Percentiles rank a stretch among this genome's conserved stretches.
These are phyloP conservation scores for Anoura caudifer DNA, from an alignment of 2,113 vertebrate species.

Conservation along the genomic window DNA sequence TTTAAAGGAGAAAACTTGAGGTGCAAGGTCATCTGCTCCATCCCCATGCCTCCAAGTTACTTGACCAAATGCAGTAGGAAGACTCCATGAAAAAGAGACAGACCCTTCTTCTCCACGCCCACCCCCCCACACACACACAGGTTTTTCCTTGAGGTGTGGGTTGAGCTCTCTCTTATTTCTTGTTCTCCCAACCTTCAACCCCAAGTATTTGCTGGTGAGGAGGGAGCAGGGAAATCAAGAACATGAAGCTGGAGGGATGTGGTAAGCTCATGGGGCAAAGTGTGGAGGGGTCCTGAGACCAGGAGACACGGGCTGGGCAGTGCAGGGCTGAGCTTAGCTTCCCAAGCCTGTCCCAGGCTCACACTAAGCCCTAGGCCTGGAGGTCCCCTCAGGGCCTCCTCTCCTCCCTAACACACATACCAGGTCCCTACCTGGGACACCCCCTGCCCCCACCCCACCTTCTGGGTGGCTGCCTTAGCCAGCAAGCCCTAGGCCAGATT, in stretches of 20 bases:
- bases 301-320: not conserved
- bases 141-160: not conserved
- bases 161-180: not conserved
- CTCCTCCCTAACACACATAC: not conserved
- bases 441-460: not conserved
- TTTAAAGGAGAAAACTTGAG: not conserved
- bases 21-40: not conserved
- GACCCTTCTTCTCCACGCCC: not conserved
- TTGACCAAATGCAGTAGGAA: not conserved
- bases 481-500: not conserved
- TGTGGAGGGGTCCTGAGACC: not conserved
- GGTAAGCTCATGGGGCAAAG: not conserved
- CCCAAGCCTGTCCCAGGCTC: not conserved
- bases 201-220: not conserved
- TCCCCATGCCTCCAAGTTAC: not conserved
- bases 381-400: not conserved
- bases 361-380: not conserved
- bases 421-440: not conserved
- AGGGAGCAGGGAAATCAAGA: not conserved
- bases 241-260: not conserved
- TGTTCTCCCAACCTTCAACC: not conserved
- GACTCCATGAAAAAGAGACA: not conserved
- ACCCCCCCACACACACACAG: fast-evolving
- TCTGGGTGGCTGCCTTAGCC: not conserved
- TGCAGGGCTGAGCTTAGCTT: not conserved